These are phyloP conservation scores for Lasioglossum malachurum DNA, from an alignment of 2,888 invertebrate species.

Conservation along the genomic window DNA sequence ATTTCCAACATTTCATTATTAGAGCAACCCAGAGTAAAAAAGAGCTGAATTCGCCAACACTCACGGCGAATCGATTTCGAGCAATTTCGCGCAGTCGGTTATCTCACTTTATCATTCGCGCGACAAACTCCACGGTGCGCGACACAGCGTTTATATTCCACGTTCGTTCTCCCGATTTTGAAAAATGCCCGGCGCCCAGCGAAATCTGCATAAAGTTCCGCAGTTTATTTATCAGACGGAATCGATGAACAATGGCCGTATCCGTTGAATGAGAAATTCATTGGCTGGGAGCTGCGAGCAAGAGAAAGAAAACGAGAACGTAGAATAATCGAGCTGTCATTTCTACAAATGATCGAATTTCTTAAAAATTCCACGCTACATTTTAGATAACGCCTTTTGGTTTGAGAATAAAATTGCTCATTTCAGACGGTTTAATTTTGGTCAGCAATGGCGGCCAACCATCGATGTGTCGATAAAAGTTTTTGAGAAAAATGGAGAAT, in stretches of 20 bases:
- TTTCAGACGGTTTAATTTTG: neutral
- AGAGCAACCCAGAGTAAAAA: neutral
- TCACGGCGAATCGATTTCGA: neutral
- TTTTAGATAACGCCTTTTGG: neutral
- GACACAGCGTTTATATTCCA: neutral
- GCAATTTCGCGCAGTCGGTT: constrained; percentile 12
- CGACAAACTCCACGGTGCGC: neutral
- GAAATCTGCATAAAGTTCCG: constrained; percentile 9
- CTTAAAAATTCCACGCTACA: neutral
- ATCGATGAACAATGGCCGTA: constrained; percentile 1
- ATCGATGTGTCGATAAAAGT: neutral
- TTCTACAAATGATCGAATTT: neutral
- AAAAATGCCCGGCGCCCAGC: neutral
- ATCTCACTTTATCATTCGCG: constrained; percentile 1
- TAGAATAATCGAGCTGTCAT: neutral
- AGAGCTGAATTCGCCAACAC: neutral
- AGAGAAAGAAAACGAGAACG: neutral
- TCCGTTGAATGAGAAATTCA: neutral
- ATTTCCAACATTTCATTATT: neutral
- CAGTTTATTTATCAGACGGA: constrained; percentile 13
- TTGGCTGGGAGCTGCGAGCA: neutral
- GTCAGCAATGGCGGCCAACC: neutral
- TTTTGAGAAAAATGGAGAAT: neutral
- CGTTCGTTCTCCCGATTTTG: neutral
- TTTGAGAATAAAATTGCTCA: neutral